Evolutionary conservation across 2,888 invertebrate genomes (phyloP), one percentile per base, ranked within the genome.

Genomic region (Dicycla oo): DNA sequence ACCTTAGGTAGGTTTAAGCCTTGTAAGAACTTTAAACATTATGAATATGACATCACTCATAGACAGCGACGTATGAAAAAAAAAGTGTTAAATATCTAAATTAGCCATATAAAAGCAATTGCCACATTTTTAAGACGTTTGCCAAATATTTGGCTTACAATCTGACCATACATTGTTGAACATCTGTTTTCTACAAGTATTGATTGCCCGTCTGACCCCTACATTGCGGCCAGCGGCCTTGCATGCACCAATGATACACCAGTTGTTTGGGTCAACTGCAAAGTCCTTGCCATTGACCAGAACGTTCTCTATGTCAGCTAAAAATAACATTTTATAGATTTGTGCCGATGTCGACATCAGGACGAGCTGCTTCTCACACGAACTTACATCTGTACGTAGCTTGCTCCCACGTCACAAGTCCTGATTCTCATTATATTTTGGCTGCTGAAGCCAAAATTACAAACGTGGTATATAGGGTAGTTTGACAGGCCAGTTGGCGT

Each of bases 131-230:
- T 20, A 45, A 49, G 0, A 15, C 0, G 0, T 30, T 30, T 54
- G 13, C 23, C 64, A 73, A 64, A 74, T 49, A 62, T 74, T 47
- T 43, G 47, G 7, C 20, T 23, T 40, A 15, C n/a, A 58, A 10
- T 30, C n/a, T 34, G 5, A 47, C 15, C 11, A 51, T 51, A 43
- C 6, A 13, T 3, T 49, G 20, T 15, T 43, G 0, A n/a, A 26
- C 26, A 51, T 51, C 38, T 51, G 51, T 62, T 57, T 62, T 0
- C 2, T 5, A 51, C 57, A 57, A 23, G 18, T 40, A 62, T 56
- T 62, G 45, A 71, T 71, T 38, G n/a, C n/a, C 20, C 26, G 30
- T 34, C 51, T 78, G 62, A 71, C 78, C 62, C 30, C 34, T 40
- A 57, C 15, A 53, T 30, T 23, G 23, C n/a, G 49, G 26, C 20